These are phyloP conservation scores for Spea multiplicata DNA, from an alignment of 2,113 vertebrate species.

Conservation along the genomic window DNA sequence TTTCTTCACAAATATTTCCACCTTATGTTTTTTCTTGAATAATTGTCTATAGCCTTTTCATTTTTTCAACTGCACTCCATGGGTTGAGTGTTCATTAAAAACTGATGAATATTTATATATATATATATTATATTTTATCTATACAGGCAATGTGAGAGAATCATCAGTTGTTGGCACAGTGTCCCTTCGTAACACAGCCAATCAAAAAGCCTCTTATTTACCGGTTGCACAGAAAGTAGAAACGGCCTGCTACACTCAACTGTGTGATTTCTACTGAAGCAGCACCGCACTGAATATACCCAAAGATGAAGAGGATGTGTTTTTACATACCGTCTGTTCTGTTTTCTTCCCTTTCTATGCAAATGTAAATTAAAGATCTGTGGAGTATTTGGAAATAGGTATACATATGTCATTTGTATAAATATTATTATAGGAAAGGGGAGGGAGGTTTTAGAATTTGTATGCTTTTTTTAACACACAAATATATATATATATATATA, in stretches of 20 bases:
- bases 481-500: neutral
- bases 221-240: conserved; percentile 56
- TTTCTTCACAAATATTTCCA: too few species aligned
- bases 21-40: too few species aligned
- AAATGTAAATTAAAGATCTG: conserved; percentile 89
- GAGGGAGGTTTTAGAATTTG: conserved; percentile 73
- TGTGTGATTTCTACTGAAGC: conserved; percentile 59
- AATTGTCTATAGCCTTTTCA: too few species aligned
- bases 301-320: conserved; percentile 81
- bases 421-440: conserved; percentile 72
- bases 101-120: neutral
- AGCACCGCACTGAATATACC: conserved; percentile 72
- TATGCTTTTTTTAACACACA: conserved; percentile 56
- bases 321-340: conserved; percentile 69
- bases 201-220: conserved; percentile 51
- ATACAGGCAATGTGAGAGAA: conserved; percentile 68
- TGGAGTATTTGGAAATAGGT: conserved; percentile 74
- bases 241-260: conserved; percentile 42
- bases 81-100: too few species aligned
- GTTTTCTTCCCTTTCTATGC: conserved; percentile 91
- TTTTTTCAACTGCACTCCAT: too few species aligned
- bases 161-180: conserved; percentile 55
- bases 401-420: conserved; percentile 78
- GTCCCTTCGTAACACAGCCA: conserved; percentile 54
- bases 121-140: neutral